Evolutionary conservation across 2,797 vertebrate genomes (phyloP).

Genomic region (Fundulus diaphanus): DNA sequence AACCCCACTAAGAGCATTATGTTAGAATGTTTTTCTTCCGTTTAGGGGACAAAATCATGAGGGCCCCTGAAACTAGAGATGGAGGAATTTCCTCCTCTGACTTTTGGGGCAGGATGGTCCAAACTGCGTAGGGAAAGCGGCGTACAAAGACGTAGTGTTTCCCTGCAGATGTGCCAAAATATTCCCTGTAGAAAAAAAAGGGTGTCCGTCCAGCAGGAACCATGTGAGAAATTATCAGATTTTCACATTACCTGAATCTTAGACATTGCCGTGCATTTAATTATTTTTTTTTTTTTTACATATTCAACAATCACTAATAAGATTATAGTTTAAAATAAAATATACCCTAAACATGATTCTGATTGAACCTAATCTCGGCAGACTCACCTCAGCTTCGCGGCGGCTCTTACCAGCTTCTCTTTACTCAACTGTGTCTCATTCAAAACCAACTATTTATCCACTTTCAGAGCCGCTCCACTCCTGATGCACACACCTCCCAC

Average conservation of each 20-base stretch:
- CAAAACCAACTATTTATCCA: conserved; percentile 75
- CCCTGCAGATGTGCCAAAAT: conserved; percentile 39
- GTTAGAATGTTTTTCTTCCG: not conserved
- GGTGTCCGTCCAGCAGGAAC: not conserved
- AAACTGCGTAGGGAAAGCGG: conserved; percentile 62
- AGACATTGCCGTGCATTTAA: not conserved
- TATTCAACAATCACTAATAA: not conserved
- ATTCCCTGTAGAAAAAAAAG: conserved; percentile 12
- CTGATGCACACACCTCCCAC: conserved; percentile 5
- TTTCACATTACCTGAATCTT: not conserved
- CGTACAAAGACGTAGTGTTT: conserved; percentile 82
- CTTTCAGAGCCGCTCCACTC: conserved; percentile 43
- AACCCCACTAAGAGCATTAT: no score
- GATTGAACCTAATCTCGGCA: not conserved
- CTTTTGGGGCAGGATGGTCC: conserved; percentile 51
- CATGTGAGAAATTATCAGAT: not conserved
- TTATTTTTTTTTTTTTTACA: not conserved
- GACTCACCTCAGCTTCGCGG: conserved; percentile 48
- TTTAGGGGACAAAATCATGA: not conserved
- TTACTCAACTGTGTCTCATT: conserved; percentile 54
- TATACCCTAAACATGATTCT: not conserved
- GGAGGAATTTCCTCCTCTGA: conserved; percentile 70
- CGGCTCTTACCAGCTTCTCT: conserved; percentile 41
- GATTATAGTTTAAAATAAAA: not conserved
- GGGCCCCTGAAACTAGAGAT: conserved; percentile 68